A percentile compares a stretch with the other conserved stretches of the same genome.
phyloP scores from a whole-genome alignment of 2,797 vertebrate genomes.

The Erpetoichthys calabaricus region DNA sequence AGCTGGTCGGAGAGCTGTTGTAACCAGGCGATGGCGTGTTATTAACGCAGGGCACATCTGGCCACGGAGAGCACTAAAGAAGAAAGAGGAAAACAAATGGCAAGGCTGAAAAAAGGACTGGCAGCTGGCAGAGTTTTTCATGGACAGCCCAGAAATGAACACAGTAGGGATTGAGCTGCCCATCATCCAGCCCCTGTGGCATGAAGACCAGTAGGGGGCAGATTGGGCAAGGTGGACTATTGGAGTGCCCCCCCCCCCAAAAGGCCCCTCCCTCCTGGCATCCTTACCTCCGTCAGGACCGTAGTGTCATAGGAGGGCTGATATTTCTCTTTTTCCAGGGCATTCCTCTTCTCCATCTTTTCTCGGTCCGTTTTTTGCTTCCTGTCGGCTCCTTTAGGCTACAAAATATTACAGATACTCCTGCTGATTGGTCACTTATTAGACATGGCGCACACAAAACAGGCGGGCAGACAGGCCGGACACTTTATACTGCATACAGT shows the following conservation, averaged over 20 bases:
- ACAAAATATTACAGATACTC: constrained; percentile 8
- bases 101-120: neutral
- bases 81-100: neutral
- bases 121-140: too few relatives aligned
- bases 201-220: too few relatives aligned
- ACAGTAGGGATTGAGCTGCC: too few relatives aligned
- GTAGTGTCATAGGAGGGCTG: constrained; percentile 77
- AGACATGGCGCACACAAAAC: neutral
- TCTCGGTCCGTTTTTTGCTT: constrained; percentile 91
- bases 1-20: constrained; percentile 71
- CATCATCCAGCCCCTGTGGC: too few relatives aligned
- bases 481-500: neutral
- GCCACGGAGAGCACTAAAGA: constrained; percentile 81
- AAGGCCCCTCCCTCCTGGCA: too few relatives aligned
- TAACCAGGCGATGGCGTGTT: constrained; percentile 68
- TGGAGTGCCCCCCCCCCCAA: too few relatives aligned
- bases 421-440: neutral
- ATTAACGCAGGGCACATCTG: constrained; percentile 64
- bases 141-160: too few relatives aligned
- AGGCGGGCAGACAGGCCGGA: neutral
- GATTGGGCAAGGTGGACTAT: too few relatives aligned
- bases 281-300: constrained; percentile 69
- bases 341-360: constrained; percentile 78
- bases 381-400: constrained; percentile 94
- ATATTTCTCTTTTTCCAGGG: constrained; percentile 82